These are phyloP conservation scores for Melanotus villosus DNA, from an alignment of 2,888 invertebrate species.

Conservation along the genomic window DNA sequence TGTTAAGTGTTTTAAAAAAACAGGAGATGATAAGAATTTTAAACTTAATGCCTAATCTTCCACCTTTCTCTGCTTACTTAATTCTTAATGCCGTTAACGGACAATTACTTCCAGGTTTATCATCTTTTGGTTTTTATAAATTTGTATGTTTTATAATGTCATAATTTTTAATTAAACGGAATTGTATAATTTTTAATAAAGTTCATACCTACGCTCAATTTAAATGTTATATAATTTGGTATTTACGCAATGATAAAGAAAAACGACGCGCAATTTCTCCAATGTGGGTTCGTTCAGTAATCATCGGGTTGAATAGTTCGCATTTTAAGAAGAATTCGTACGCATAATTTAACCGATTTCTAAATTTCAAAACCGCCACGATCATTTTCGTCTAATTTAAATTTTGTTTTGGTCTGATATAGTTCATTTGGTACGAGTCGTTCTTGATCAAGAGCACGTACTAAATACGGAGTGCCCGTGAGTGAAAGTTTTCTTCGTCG, in stretches of 20 bases:
- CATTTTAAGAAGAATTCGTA: not conserved
- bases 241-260: not conserved
- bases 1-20: constrained; percentile 7
- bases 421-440: constrained; percentile 4
- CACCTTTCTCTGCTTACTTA: constrained; percentile 2
- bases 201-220: not conserved
- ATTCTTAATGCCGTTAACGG: too few species aligned
- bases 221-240: not conserved
- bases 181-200: not conserved
- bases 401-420: constrained; percentile 21
- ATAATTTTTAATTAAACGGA: not conserved
- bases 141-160: not conserved
- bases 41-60: not conserved
- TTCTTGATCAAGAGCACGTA: constrained; percentile 30
- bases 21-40: constrained; percentile 23
- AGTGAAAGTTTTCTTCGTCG: constrained; percentile 32
- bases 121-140: too few species aligned
- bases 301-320: not conserved
- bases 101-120: too few species aligned
- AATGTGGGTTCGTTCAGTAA: not conserved
- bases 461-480: constrained; percentile 29
- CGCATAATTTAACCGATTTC: constrained; percentile 8
- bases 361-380: constrained; percentile 24
- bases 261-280: not conserved
- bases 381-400: constrained; percentile 2